phyloP scores from a whole-genome alignment of 2,797 vertebrate genomes.

The Carapus acus region DNA sequence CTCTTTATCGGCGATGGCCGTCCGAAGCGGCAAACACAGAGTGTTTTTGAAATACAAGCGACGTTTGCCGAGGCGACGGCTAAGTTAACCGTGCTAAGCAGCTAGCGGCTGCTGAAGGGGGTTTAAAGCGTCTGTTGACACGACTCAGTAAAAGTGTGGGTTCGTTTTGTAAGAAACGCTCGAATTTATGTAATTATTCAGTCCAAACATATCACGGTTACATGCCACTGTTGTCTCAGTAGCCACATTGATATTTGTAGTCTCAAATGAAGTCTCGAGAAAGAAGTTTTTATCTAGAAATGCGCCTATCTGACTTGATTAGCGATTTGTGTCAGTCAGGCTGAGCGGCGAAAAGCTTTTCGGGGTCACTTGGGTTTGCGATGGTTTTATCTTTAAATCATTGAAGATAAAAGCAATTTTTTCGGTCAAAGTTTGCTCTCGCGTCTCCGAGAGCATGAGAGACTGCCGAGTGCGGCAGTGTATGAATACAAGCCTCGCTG shows the following conservation, averaged over 20 bases:
- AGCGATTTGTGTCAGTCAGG: slow-evolving; percentile 47
- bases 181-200: accelerated
- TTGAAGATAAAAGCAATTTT: neutral
- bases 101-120: slow-evolving; percentile 64
- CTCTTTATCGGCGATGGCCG: neutral
- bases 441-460: neutral
- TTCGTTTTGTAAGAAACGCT: neutral
- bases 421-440: neutral
- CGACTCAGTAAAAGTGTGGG: slow-evolving; percentile 55
- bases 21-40: slow-evolving; percentile 19
- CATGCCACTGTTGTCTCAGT: accelerated
- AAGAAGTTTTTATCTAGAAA: slow-evolving; percentile 36
- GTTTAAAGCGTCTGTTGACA: slow-evolving; percentile 70
- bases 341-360: slow-evolving; percentile 26
- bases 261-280: neutral
- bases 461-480: neutral
- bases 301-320: slow-evolving; percentile 20
- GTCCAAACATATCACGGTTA: accelerated
- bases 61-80: slow-evolving; percentile 52
- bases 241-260: neutral
- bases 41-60: slow-evolving; percentile 51
- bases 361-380: slow-evolving; percentile 8
- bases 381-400: neutral
- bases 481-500: neutral
- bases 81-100: slow-evolving; percentile 59